These are phyloP conservation scores for Leptinotarsa haldemani DNA, from an alignment of 2,888 invertebrate species.

Conservation along the genomic window DNA sequence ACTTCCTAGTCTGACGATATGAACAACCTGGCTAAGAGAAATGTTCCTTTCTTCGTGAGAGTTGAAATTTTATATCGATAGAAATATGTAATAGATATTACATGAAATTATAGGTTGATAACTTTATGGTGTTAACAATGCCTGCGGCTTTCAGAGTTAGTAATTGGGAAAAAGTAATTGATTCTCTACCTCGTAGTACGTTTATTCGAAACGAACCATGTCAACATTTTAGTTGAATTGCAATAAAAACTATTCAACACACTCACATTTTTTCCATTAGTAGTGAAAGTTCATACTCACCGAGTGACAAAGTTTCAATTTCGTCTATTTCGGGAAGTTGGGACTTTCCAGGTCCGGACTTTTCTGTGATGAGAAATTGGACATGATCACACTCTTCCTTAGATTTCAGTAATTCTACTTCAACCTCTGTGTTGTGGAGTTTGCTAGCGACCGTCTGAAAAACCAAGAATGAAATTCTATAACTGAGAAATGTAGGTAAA, in stretches of 20 bases:
- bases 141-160: not conserved
- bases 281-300: conserved; percentile 63
- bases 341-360: conserved; percentile 75
- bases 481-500: too few relatives aligned
- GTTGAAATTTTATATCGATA: not conserved
- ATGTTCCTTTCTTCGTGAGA: not conserved
- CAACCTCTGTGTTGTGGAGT: conserved; percentile 91
- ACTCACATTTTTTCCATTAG: too few relatives aligned
- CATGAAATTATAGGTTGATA: not conserved
- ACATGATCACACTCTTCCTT: conserved; percentile 92
- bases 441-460: conserved; percentile 91
- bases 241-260: too few relatives aligned
- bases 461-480: conserved; percentile 1
- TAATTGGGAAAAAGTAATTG: not conserved
- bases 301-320: conserved; percentile 78
- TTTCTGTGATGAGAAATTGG: conserved; percentile 91
- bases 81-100: not conserved
- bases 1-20: not conserved
- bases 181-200: too few relatives aligned
- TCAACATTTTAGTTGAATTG: too few relatives aligned
- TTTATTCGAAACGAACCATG: too few relatives aligned
- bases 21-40: not conserved
- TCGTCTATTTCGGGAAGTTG: conserved; percentile 78
- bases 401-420: conserved; percentile 89
- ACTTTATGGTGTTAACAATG: not conserved